These are phyloP conservation scores for Rousettus madagascariensis DNA, from an alignment of 2,797 vertebrate genomes.

Conservation along the genomic window DNA sequence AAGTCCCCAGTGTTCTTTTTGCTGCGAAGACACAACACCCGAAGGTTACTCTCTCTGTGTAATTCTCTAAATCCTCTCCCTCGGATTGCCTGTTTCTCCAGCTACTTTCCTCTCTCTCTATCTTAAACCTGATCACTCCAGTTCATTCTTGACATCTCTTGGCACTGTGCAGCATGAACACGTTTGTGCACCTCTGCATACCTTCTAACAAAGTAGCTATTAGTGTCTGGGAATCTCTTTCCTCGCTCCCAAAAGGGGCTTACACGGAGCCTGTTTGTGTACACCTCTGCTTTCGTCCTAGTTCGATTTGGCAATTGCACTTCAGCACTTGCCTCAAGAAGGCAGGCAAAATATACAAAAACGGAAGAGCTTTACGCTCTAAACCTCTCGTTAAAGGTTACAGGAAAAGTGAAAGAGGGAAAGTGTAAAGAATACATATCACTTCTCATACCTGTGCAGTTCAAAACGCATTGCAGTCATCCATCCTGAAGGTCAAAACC, in stretches of 20 bases:
- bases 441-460: neutral
- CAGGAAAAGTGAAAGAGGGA: conserved; percentile 48
- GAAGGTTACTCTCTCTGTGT: neutral
- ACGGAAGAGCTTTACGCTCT: conserved; percentile 52
- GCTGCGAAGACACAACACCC: neutral
- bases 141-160: neutral
- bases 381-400: conserved; percentile 46
- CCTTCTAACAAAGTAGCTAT: neutral
- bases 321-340: conserved; percentile 68
- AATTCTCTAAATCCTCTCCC: neutral
- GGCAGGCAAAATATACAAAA: neutral
- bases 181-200: accelerated
- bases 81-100: accelerated
- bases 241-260: neutral
- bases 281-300: conserved; percentile 59
- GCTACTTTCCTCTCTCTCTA: neutral
- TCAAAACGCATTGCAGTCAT: conserved; percentile 13
- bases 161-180: neutral
- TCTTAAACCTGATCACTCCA: neutral
- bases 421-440: neutral
- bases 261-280: neutral
- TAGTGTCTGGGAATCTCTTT: conserved; percentile 34
- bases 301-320: conserved; percentile 54
- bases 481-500: conserved; percentile 67
- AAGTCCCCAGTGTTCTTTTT: neutral